Evolutionary conservation across 2,797 vertebrate genomes (phyloP).

Genomic region (Pseudocheirus occidentalis): DNA sequence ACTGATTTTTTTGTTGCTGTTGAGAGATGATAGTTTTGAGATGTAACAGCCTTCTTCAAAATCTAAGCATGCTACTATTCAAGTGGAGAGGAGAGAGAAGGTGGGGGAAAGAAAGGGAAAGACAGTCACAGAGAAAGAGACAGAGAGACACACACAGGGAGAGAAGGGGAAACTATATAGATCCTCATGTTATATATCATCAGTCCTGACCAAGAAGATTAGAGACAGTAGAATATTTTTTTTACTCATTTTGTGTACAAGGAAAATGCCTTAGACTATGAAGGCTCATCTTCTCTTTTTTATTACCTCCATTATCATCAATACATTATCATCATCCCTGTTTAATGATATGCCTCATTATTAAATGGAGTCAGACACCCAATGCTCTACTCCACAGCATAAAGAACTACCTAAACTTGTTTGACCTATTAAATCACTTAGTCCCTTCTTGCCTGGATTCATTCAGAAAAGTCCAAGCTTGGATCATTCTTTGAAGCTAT

Average conservation of each 20-base stretch:
- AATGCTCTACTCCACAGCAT: constrained; percentile 3
- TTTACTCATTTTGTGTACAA: not conserved
- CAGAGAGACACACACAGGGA: not conserved
- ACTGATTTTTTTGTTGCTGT: not conserved
- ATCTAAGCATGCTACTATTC: not conserved
- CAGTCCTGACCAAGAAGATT: not conserved
- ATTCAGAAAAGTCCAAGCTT: constrained; percentile 7
- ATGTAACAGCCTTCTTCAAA: not conserved
- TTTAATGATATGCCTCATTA: constrained; percentile 14
- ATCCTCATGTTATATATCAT: not conserved
- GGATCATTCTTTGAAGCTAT: constrained; percentile 5
- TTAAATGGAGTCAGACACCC: not conserved
- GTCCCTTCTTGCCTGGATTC: not conserved
- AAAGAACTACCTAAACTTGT: constrained; percentile 11
- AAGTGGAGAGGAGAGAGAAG: not conserved
- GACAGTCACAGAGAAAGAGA: not conserved
- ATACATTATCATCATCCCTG: not conserved
- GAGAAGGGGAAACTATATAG: not conserved
- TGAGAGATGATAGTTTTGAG: not conserved
- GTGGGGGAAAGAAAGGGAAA: not conserved
- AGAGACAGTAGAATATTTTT: not conserved
- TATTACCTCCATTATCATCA: not conserved
- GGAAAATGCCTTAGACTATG: not conserved
- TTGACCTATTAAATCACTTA: not conserved
- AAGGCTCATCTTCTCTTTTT: not conserved